A percentile compares a stretch with the other conserved stretches of the same genome.
Conservation (phyloP, 2,797 vertebrate genomes). For the Silurus aristotelis region DNA sequence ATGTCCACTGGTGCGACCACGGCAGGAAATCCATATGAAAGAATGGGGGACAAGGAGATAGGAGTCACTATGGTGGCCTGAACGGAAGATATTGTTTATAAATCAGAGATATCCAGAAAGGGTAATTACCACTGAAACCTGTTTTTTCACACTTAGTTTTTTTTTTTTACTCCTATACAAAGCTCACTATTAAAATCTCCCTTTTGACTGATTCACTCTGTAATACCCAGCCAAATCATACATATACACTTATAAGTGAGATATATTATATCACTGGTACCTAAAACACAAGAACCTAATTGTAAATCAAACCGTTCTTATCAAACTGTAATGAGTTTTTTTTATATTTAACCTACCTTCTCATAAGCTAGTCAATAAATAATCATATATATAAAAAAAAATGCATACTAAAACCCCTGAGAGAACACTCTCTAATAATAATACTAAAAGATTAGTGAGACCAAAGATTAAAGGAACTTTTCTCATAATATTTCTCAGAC, state of each 20-base stretch:
- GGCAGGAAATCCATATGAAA: conserved; percentile 80
- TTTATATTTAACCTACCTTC: not conserved
- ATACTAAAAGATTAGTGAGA: not conserved
- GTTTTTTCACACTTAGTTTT: conserved; percentile 14
- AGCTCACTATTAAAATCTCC: not conserved
- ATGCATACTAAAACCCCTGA: not conserved
- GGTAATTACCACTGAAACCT: conserved; percentile 49
- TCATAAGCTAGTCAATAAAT: not conserved
- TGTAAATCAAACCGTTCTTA: not conserved
- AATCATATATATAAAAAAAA: not conserved
- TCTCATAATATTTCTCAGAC: not conserved
- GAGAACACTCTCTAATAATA: not conserved
- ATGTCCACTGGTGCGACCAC: conserved; percentile 75
- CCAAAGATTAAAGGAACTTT: not conserved
- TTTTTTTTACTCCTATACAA: not conserved
- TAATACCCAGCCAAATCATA: not conserved
- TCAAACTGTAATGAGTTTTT: too few species aligned
- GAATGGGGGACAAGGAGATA: conserved; percentile 68
- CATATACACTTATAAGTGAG: not conserved
- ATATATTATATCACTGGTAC: not conserved
- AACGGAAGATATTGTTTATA: conserved; percentile 75
- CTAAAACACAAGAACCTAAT: not conserved
- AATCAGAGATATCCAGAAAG: conserved; percentile 59
- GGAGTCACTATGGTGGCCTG: conserved; percentile 67
- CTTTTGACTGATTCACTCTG: not conserved